Evolutionary conservation across 1,140 invertebrate species (phyloP).

Genomic region (Lethocerus indicus): DNA sequence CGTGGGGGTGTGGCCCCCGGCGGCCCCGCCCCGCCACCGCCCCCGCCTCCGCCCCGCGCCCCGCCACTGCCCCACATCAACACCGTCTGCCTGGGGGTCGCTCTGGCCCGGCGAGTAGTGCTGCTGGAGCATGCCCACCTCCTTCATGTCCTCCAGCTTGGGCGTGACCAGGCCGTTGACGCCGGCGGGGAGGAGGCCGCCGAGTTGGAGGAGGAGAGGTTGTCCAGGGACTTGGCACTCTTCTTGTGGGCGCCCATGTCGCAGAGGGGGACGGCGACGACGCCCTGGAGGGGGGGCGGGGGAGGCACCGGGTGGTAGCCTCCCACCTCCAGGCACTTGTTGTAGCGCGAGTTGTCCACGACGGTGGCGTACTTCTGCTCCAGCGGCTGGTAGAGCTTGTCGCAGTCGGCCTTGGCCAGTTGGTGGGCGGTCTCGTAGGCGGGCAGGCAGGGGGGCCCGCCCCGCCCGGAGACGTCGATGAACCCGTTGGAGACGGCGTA

Average conservation of each 20-base stretch:
- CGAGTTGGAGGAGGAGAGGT: slow-evolving; percentile 32
- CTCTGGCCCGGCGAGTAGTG: slow-evolving; percentile 29
- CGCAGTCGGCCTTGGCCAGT: slow-evolving; percentile 24
- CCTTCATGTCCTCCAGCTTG: slow-evolving; percentile 45
- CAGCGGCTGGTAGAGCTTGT: slow-evolving; percentile 34
- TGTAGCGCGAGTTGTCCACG: slow-evolving; percentile 31
- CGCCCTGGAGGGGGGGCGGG: slow-evolving; percentile 20
- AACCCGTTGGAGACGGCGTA: slow-evolving; percentile 65
- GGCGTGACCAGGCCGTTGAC: slow-evolving; percentile 36
- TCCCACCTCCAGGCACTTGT: slow-evolving; percentile 27
- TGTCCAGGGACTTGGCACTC: slow-evolving; percentile 27
- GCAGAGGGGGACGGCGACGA: slow-evolving; percentile 25
- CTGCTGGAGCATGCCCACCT: slow-evolving; percentile 29
- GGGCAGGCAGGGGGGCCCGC: slow-evolving; percentile 25
- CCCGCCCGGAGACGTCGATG: slow-evolving; percentile 40
- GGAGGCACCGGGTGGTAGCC: slow-evolving; percentile 20
- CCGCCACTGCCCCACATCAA: slow-evolving; percentile 87
- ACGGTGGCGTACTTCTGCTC: slow-evolving; percentile 27
- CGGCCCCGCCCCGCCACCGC: too few species aligned
- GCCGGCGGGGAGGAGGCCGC: slow-evolving; percentile 32
- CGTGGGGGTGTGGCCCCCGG: slow-evolving; percentile 27
- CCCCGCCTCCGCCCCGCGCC: too few species aligned
- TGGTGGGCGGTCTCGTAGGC: slow-evolving; percentile 33
- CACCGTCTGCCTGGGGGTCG: slow-evolving; percentile 62
- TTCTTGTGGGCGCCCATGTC: slow-evolving; percentile 15